phyloP scores from a whole-genome alignment of 2,797 vertebrate genomes.

The Acrocephalus scirpaceus region DNA sequence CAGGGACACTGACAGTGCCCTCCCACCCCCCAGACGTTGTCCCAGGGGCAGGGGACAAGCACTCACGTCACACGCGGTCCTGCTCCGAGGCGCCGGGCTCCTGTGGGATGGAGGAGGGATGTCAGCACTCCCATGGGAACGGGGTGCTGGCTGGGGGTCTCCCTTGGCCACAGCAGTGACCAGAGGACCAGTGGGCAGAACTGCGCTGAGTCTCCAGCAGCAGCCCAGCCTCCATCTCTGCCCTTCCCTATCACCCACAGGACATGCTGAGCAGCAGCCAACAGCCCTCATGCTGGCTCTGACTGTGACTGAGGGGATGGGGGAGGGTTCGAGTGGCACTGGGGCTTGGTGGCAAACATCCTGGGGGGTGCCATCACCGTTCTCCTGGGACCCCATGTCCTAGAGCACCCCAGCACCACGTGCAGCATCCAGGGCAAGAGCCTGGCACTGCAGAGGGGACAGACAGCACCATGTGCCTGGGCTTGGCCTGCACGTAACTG shows the following conservation, averaged over 20 bases:
- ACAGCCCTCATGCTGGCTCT: rapidly evolving
- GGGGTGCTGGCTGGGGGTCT: neutral
- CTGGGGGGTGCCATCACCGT: rapidly evolving
- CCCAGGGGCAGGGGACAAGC: neutral
- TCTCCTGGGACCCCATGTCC: neutral
- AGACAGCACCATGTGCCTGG: rapidly evolving
- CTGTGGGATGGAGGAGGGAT: slow-evolving; percentile 5
- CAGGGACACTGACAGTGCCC: neutral
- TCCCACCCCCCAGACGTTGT: neutral
- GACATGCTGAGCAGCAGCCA: neutral
- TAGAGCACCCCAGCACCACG: neutral
- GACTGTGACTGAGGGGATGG: neutral
- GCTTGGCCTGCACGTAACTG: neutral
- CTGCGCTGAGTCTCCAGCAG: neutral
- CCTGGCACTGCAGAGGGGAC: neutral
- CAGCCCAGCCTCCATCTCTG: neutral
- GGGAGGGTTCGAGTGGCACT: rapidly evolving
- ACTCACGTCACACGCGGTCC: slow-evolving; percentile 64
- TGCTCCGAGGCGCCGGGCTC: neutral
- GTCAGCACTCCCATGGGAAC: rapidly evolving
- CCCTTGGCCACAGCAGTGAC: neutral
- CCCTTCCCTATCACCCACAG: neutral
- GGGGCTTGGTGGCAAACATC: neutral
- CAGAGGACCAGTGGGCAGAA: neutral
- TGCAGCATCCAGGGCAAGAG: neutral